phyloP scores from a whole-genome alignment of 2,888 invertebrate genomes.

The Bembecia ichneumoniformis region DNA sequence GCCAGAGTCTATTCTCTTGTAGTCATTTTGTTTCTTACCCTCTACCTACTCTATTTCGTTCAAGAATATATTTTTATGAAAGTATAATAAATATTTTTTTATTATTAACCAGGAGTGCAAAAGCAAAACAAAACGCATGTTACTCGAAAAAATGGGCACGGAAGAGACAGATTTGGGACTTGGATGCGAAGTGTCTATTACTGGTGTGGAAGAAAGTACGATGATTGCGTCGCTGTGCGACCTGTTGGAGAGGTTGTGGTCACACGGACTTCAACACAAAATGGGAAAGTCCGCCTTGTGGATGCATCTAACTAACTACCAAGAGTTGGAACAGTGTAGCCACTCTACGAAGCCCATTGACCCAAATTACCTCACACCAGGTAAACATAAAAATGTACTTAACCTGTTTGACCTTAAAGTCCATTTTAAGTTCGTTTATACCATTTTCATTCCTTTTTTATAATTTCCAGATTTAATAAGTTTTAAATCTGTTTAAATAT shows the following conservation, averaged over 20 bases:
- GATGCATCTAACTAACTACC: conserved; percentile 93
- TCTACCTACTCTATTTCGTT: no score
- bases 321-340: conserved; percentile 83
- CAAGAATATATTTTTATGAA: not conserved
- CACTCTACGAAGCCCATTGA: conserved; percentile 66
- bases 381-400: conserved; percentile 26
- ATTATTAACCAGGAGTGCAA: conserved; percentile 81
- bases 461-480: no score
- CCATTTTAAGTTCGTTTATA: no score
- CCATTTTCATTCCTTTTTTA: no score
- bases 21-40: no score
- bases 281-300: conserved; percentile 98
- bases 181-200: conserved; percentile 80
- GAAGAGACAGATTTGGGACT: conserved; percentile 96
- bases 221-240: conserved; percentile 98
- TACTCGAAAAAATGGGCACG: conserved; percentile 98
- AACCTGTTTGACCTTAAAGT: no score
- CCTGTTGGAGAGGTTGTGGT: conserved; percentile 96
- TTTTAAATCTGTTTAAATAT: no score
- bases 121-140: conserved; percentile 96
- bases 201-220: conserved; percentile 95
- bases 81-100: conserved; percentile 5
- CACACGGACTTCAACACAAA: conserved; percentile 95
- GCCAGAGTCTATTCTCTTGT: no score
- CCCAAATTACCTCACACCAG: conserved; percentile 68